These are phyloP conservation scores for Drosophila athabasca DNA, from an alignment of 1,140 invertebrate species.

Conservation along the genomic window DNA sequence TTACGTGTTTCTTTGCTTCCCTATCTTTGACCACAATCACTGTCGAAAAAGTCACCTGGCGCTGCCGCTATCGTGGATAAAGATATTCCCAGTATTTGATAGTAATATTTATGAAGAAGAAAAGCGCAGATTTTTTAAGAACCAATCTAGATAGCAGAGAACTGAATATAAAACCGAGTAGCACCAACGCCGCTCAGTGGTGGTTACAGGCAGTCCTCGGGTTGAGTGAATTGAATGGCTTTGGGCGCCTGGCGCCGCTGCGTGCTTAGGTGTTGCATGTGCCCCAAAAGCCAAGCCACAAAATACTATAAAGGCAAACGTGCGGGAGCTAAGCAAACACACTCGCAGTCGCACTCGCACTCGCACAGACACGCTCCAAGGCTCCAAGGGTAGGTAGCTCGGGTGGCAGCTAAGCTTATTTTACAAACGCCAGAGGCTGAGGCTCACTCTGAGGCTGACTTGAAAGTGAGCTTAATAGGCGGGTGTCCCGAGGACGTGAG, in stretches of 20 bases:
- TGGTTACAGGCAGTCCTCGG: too few species aligned
- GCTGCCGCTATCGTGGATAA: too few species aligned
- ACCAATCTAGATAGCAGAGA: too few species aligned
- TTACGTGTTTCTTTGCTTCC: too few species aligned
- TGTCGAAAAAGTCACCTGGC: too few species aligned
- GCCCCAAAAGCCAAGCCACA: conserved; percentile 43
- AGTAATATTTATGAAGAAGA: too few species aligned
- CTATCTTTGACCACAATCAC: too few species aligned
- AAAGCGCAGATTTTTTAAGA: too few species aligned
- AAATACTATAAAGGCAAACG: conserved; percentile 33
- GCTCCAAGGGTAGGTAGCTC: background rate
- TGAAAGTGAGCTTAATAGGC: conserved; percentile 54
- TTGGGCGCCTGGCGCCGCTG: conserved; percentile 18
- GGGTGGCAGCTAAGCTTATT: conserved; percentile 60
- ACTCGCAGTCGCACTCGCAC: background rate
- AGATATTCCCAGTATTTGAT: too few species aligned
- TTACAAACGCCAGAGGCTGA: conserved; percentile 59
- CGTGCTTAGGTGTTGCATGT: conserved; percentile 61
- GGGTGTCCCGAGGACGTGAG: conserved; percentile 25
- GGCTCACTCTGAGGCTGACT: conserved; percentile 42
- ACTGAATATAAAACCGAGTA: too few species aligned
- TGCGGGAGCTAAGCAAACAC: conserved; percentile 56
- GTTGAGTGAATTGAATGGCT: conserved; percentile 32
- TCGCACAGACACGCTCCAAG: conserved; percentile 1
- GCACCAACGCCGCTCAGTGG: too few species aligned